Base-by-base conservation (phyloP, 2,113 vertebrate species). In the Apteryx owenii region DNA sequence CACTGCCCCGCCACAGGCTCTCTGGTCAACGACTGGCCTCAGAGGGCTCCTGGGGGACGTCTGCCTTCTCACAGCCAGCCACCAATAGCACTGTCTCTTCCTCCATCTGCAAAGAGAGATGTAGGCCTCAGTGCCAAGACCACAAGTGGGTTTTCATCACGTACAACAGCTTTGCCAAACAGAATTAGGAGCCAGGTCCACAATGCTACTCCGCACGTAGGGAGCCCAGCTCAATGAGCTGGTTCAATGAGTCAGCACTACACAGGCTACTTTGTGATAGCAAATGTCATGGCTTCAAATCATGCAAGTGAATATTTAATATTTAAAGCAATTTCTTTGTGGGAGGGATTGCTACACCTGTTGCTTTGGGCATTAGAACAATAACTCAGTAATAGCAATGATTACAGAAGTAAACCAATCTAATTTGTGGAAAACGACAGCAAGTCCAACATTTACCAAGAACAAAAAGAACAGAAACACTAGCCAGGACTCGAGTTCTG, bases 41-140 rank as follows among this genome's bases (percentile, higher is more conserved):
- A 1, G 11, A 48, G 44, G 46, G 33, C 9, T 62, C 46, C 53
- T 0, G 4, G 50, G 3, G 5, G 25, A 7, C 0, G 0, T 0
- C 29, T 19, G 42, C 69, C 2, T 81, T 82, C 4, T 0, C 0
- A 26, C n/a, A 22, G 36, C 1, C 0, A 61, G 64, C 7, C 33
- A 28, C 40, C 51, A 13, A 0, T 13, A 0, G 1, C 33, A 31
- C n/a, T 2, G 93, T 33, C 28, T 64, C n/a, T 26, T 48, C 77
- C 40, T 7, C 26, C 68, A 60, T 11, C 70, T 72, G 54, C 26
- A 26, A 42, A 91, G 29, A 90, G 4, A 0, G 29, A 14, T 13
- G n/a, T 19, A 61, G 60, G 26, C 51, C 40, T 83, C 9, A 71
- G 69, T 1, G 5, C 64, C 66, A 68, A 62, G 46, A 25, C 18